Evolutionary conservation across 2,797 vertebrate species (phyloP).

Genomic region (Propithecus perrieri): DNA sequence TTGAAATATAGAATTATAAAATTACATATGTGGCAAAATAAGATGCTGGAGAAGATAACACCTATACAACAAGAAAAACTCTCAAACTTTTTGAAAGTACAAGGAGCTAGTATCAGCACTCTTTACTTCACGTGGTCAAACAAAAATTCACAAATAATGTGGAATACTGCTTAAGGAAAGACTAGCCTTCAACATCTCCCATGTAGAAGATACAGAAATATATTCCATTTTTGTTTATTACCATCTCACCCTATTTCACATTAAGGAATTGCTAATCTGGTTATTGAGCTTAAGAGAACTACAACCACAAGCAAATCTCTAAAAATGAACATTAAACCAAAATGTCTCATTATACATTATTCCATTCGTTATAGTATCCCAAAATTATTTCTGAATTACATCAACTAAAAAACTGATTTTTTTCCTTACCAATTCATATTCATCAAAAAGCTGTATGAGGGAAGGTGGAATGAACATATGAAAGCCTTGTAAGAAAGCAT

Average conservation of each 20-base stretch:
- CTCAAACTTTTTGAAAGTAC: neutral
- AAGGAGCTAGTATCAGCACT: neutral
- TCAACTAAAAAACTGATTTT: neutral
- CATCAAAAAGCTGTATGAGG: conserved; percentile 98
- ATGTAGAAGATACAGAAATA: neutral
- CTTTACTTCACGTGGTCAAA: neutral
- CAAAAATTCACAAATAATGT: conserved; percentile 7
- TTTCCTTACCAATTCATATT: conserved; percentile 96
- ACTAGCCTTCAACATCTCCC: neutral
- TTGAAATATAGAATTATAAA: conserved; percentile 24
- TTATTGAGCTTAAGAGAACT: conserved; percentile 3
- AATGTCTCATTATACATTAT: neutral
- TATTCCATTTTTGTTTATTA: neutral
- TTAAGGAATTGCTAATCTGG: neutral
- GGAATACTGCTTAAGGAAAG: neutral
- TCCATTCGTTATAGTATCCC: neutral
- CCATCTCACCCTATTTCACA: neutral
- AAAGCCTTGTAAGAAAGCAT: conserved; percentile 97
- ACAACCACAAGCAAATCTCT: conserved; percentile 17
- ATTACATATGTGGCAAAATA: neutral
- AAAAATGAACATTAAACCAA: neutral
- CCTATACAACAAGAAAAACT: conserved; percentile 24
- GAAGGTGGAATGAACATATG: conserved; percentile 98
- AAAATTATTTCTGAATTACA: conserved; percentile 28
- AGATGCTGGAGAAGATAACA: neutral